phyloP scores from a whole-genome alignment of 92 coral and sea anemone species.

The Pocillopora grandis region DNA sequence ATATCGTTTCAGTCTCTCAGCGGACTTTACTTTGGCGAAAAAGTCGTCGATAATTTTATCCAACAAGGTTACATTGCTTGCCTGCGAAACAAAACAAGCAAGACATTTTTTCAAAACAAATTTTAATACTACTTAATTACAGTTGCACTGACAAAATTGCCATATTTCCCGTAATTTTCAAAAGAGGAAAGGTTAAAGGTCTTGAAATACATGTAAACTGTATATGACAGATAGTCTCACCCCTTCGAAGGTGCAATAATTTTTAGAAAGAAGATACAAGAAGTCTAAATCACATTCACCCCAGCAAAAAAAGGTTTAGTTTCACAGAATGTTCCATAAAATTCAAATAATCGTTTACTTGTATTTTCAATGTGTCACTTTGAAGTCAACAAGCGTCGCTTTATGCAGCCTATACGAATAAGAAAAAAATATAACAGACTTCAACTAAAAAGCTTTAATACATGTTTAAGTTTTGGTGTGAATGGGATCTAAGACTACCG shows the following conservation, averaged over 20 bases:
- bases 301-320: too few species aligned
- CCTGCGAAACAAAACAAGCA: not conserved
- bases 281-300: too few species aligned
- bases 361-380: not conserved
- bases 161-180: not conserved
- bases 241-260: too few species aligned
- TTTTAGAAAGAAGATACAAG: too few species aligned
- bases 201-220: too few species aligned
- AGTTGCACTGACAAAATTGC: not conserved
- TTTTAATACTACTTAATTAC: not conserved
- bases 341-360: not conserved
- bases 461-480: not conserved
- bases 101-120: not conserved
- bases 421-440: too few species aligned
- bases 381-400: not conserved
- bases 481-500: not conserved
- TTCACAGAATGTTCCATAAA: not conserved
- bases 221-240: too few species aligned
- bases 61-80: constrained; percentile 3
- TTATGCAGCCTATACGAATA: not conserved
- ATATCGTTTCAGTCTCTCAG: not conserved
- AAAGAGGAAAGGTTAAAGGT: too few species aligned
- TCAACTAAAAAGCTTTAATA: too few species aligned
- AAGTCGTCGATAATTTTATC: not conserved
- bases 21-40: not conserved